phyloP scores from a whole-genome alignment of 2,797 vertebrate genomes.

The Merluccius polli region DNA sequence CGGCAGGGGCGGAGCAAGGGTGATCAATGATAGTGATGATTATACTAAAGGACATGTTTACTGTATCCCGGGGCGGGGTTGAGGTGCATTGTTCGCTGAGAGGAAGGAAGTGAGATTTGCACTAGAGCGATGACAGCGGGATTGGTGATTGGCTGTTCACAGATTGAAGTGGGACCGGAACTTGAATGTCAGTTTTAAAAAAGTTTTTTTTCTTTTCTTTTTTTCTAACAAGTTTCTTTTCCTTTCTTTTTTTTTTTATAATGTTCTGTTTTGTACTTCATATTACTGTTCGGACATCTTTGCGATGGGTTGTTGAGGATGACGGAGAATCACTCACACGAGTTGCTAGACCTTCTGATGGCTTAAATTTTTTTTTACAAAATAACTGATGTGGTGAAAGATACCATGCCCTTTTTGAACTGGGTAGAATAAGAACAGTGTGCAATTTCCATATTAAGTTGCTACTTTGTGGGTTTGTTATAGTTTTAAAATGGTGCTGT shows the following conservation, averaged over 20 bases:
- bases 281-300: conserved; percentile 51
- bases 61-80: conserved; percentile 62
- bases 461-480: conserved; percentile 46
- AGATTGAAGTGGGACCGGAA: conserved; percentile 69
- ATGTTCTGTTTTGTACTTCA: conserved; percentile 50
- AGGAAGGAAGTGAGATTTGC: conserved; percentile 55
- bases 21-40: not conserved
- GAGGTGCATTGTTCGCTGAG: conserved; percentile 49
- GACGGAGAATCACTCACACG: conserved; percentile 40
- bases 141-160: conserved; percentile 67
- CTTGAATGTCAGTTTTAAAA: conserved; percentile 71
- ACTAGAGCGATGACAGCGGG: conserved; percentile 69
- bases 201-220: conserved; percentile 31
- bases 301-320: conserved; percentile 43
- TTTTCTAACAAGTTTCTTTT: conserved; percentile 50
- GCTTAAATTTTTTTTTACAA: conserved; percentile 9
- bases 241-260: conserved; percentile 34
- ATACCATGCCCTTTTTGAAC: conserved; percentile 35
- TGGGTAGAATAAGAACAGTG: conserved; percentile 34
- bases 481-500: conserved; percentile 42
- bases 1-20: conserved; percentile 22
- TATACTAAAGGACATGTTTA: conserved; percentile 52
- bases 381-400: conserved; percentile 39
- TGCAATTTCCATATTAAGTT: conserved; percentile 39
- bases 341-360: conserved; percentile 45